A percentile compares a stretch with the other conserved stretches of the same genome.
Evolutionary conservation across 2,888 invertebrate species (phyloP).

Genomic region (Arctia plantaginis): DNA sequence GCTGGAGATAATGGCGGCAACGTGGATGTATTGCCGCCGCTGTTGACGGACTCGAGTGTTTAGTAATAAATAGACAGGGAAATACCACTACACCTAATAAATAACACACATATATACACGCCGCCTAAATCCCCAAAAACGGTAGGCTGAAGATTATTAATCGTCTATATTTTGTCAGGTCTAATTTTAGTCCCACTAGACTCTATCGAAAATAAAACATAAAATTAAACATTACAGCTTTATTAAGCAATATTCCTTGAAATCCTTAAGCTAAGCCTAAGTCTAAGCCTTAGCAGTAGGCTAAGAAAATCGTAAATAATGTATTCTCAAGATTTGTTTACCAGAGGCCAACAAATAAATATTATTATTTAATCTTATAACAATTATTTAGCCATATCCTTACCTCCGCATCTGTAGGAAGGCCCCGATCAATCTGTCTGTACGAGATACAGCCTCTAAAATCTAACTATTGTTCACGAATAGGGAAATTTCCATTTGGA

Average conservation of each 20-base stretch:
- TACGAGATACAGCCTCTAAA: conserved; percentile 85
- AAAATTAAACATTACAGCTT: neutral
- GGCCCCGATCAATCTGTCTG: conserved; percentile 86
- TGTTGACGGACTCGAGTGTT: conserved; percentile 46
- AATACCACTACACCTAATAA: neutral
- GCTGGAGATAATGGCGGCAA: conserved; percentile 59
- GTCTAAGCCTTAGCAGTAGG: too few relatives aligned
- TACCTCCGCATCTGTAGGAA: conserved; percentile 67
- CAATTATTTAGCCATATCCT: conserved; percentile 62
- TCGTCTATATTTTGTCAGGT: neutral
- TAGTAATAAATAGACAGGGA: conserved; percentile 35
- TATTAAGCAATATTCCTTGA: too few relatives aligned
- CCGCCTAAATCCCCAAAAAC: neutral
- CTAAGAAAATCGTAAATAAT: neutral
- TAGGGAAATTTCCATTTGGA: conserved; percentile 86
- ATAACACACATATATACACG: neutral
- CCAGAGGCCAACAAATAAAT: neutral
- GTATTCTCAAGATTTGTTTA: neutral
- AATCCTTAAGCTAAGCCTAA: too few relatives aligned
- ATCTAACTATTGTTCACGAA: conserved; percentile 86
- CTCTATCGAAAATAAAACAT: neutral
- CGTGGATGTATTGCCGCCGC: conserved; percentile 43
- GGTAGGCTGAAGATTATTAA: neutral
- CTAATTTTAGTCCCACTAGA: neutral
- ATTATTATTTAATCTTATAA: conserved; percentile 22